Conservation (phyloP, 1,140 invertebrate genomes). For the Globodera rostochiensis region DNA sequence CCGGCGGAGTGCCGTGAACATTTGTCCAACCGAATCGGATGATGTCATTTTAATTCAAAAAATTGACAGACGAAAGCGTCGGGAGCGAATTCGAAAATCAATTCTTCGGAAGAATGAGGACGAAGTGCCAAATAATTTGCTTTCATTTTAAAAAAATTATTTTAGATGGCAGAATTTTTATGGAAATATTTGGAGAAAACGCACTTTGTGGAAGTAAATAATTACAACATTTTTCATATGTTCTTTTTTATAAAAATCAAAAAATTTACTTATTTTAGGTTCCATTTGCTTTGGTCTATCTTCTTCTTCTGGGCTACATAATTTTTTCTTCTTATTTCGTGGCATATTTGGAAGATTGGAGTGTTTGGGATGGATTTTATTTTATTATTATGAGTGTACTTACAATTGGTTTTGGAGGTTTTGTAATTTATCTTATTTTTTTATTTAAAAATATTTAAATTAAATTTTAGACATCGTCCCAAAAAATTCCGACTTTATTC, state of each 20-base stretch:
- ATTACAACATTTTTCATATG: neutral
- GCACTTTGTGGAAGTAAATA: slow-evolving; percentile 58
- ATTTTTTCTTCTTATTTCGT: slow-evolving; percentile 51
- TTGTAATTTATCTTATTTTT: slow-evolving; percentile 7
- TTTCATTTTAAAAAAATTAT: neutral
- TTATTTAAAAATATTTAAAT: neutral
- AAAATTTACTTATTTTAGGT: slow-evolving; percentile 19
- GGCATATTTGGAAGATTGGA: slow-evolving; percentile 58
- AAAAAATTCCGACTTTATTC: slow-evolving; percentile 55
- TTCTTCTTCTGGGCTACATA: slow-evolving; percentile 57
- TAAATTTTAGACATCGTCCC: slow-evolving; percentile 56
- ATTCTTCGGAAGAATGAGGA: slow-evolving; percentile 19
- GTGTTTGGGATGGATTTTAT: slow-evolving; percentile 51
- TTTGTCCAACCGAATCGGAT: slow-evolving; percentile 6
- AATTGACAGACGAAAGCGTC: slow-evolving; percentile 17
- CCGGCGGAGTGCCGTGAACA: slow-evolving; percentile 19
- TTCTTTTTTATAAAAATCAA: too few species aligned
- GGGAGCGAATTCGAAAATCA: neutral
- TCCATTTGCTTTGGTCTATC: slow-evolving; percentile 57
- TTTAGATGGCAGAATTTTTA: slow-evolving; percentile 61
- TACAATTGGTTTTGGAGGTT: slow-evolving; percentile 64
- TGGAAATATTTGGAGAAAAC: slow-evolving; percentile 65
- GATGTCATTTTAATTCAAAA: slow-evolving; percentile 7
- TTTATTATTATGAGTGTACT: slow-evolving; percentile 65
- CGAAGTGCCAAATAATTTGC: slow-evolving; percentile 29